A percentile compares a stretch with the other conserved stretches of the same genome.
Evolutionary conservation across 2,113 vertebrate genomes (phyloP).

Genomic region (Nyctereutes procyonoides): DNA sequence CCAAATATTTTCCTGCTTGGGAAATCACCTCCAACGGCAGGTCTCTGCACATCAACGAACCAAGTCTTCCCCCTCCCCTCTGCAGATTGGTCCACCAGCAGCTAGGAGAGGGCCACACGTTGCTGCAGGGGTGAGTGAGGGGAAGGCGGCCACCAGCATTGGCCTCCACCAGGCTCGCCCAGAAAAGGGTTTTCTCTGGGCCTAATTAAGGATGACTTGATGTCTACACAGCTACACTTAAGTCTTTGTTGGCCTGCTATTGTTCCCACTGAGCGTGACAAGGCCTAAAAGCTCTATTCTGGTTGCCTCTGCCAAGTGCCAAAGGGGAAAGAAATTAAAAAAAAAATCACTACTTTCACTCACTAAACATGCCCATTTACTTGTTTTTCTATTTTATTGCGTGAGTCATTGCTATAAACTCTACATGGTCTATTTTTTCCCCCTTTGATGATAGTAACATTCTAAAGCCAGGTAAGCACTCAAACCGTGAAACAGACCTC

Average conservation of each 20-base stretch:
- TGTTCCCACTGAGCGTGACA: conserved; percentile 82
- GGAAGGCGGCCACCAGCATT: not conserved
- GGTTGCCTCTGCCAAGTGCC: conserved; percentile 82
- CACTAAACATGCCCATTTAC: conserved; percentile 85
- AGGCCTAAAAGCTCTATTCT: conserved; percentile 80
- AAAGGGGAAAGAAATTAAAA: conserved; percentile 60
- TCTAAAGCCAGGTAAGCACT: conserved; percentile 76
- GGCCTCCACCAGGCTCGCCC: conserved; percentile 18
- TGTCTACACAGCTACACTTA: conserved; percentile 78
- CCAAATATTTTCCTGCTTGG: not conserved
- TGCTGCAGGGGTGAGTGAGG: not conserved
- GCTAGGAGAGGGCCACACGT: not conserved
- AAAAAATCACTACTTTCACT: conserved; percentile 78
- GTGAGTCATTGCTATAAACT: conserved; percentile 87
- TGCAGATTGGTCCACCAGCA: not conserved
- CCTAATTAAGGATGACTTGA: conserved; percentile 84
- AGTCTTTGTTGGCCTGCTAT: conserved; percentile 81
- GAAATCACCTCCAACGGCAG: conserved; percentile 51
- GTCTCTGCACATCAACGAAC: not conserved
- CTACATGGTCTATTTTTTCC: conserved; percentile 60
- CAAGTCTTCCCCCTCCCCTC: not conserved
- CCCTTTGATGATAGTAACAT: conserved; percentile 78
- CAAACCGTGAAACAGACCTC: conserved; percentile 23
- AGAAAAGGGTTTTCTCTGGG: conserved; percentile 75
- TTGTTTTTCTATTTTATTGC: conserved; percentile 86